Percentiles rank a stretch among this genome's conserved stretches.
Conservation (phyloP, 1,140 invertebrate species). For the Caenorhabditis tropicalis region DNA sequence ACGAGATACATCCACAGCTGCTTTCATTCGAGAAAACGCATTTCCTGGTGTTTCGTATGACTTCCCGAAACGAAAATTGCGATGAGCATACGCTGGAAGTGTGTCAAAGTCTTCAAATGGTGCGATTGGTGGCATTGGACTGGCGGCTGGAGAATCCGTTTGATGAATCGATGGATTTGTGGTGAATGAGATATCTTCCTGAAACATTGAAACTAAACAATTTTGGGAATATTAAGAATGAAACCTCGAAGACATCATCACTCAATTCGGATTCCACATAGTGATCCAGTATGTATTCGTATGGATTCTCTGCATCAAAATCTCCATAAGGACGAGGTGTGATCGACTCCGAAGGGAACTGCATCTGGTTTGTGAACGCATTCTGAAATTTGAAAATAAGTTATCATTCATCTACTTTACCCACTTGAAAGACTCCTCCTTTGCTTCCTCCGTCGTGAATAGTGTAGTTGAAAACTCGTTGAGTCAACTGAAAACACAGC, state of each 20-base stretch:
- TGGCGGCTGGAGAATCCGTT: not conserved
- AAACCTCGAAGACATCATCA: constrained; percentile 11
- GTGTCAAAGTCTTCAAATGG: not conserved
- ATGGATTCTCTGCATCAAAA: not conserved
- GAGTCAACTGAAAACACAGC: not conserved
- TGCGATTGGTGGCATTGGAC: not conserved
- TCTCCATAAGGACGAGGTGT: not conserved
- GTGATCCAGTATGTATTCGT: not conserved
- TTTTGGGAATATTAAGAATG: not conserved
- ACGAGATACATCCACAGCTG: not conserved
- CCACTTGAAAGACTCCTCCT: too few relatives aligned
- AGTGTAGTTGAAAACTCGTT: not conserved
- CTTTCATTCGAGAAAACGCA: not conserved
- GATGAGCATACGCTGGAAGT: not conserved
- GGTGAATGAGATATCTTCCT: constrained; percentile 8
- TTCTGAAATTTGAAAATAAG: too few relatives aligned
- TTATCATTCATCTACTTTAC: too few relatives aligned
- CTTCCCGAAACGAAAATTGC: not conserved
- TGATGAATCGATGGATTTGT: not conserved
- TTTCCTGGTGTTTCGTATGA: not conserved
- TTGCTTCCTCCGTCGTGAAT: not conserved
- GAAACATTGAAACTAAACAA: not conserved
- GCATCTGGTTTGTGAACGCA: too few relatives aligned
- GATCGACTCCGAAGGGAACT: not conserved
- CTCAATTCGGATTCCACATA: not conserved